Conservation (phyloP, 1,140 invertebrate species). For the Pseudomyrmex sp. region DNA sequence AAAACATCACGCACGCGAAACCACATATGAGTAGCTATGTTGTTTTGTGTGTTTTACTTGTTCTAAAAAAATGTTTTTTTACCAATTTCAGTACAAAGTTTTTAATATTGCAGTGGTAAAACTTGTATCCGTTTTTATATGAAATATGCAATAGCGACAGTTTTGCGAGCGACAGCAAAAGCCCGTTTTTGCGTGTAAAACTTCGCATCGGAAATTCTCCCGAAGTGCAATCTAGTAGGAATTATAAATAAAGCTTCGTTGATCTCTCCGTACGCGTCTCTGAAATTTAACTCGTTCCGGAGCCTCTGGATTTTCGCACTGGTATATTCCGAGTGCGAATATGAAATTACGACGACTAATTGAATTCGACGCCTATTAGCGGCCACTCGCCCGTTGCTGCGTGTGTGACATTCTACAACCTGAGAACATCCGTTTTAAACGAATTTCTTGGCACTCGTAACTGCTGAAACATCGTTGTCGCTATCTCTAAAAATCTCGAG, state of each 20-base stretch:
- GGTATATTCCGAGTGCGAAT: neutral
- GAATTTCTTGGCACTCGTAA: slow-evolving; percentile 8
- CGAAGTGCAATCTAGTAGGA: slow-evolving; percentile 12
- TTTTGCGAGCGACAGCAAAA: neutral
- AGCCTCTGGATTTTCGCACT: neutral
- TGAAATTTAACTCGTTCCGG: neutral
- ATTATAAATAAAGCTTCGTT: slow-evolving; percentile 21
- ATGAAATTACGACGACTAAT: slow-evolving; percentile 22
- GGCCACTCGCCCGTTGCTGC: neutral
- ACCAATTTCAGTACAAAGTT: neutral
- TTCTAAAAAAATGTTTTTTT: neutral
- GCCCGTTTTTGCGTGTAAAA: neutral
- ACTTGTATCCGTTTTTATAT: neutral
- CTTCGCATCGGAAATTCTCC: neutral
- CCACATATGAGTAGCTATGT: no score
- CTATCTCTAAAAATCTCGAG: slow-evolving; percentile 15
- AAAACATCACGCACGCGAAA: neutral
- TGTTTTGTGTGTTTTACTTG: neutral
- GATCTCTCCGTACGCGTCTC: neutral
- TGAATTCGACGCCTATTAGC: slow-evolving; percentile 6
- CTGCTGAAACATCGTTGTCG: neutral
- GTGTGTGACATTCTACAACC: neutral
- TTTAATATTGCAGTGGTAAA: neutral
- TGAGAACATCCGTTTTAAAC: neutral
- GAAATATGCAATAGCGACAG: slow-evolving; percentile 22